Evolutionary conservation across 1,140 invertebrate species (phyloP), one percentile per base, ranked within the genome.

Genomic region (Euwallacea fornicatus): DNA sequence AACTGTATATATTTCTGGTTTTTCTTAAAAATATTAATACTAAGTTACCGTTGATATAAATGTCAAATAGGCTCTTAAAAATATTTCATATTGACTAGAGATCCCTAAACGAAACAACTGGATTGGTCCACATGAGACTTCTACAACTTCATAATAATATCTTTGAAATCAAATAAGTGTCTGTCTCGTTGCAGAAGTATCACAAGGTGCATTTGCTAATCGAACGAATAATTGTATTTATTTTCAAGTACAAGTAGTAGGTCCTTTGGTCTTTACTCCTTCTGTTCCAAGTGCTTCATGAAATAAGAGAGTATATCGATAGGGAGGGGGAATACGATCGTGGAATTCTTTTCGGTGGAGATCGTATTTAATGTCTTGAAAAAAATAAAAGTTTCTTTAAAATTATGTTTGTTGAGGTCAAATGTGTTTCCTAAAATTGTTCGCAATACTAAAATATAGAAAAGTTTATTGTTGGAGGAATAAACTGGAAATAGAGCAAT

Each of bases 271-370:
- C 46, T 69, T 54, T 74, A 74, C 70, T 75, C 46, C 68, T 75
- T 75, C n/a, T 66, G 66, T 33, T 73, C 74, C 74, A 73, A 70
- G 15, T 60, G 81, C 76, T 83, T 87, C 80, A 92, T 82, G 77
- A 94, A 94, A 76, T 90, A 91, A 43, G 88, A 89, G 54, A 98
- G 80, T 76, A 97, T 88, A 79, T 98, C 95, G 79, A 98, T 94
- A 42, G 96, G 96, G 74, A 98, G 85, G 21, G 96, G 97, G 83
- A 98, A 98, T 67, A 98, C 93, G 78, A 98, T 98, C 7, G 97
- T 98, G 6, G 96, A 98, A 82, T 98, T 98, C 85, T 98, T 98
- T 86, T 98, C 97, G 2, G 95, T 94, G 54, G 95, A 95, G 81
- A 98, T 97, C 8, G 93, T 93, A 82, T 93, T 98, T 65, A 98